Conservation (phyloP, 2,888 invertebrate species). For the Blastobasis lacticolella region DNA sequence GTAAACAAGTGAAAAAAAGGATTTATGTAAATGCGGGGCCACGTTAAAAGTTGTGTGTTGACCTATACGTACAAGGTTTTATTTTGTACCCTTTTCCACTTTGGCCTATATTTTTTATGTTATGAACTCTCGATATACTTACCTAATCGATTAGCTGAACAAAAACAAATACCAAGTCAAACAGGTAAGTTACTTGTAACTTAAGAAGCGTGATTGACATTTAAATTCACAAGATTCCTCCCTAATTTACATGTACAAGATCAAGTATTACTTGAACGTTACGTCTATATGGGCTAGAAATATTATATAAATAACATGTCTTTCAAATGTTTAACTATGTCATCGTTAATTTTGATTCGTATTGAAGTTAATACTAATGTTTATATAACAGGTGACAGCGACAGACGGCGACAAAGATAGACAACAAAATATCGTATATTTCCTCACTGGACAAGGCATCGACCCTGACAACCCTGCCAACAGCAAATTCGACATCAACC, state of each 20-base stretch:
- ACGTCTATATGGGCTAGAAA: too few species aligned
- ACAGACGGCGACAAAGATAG: slow-evolving; percentile 97
- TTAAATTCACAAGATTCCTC: too few species aligned
- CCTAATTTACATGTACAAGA: too few species aligned
- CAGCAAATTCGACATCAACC: slow-evolving; percentile 97
- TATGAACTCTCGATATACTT: slow-evolving; percentile 3
- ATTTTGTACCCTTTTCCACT: neutral
- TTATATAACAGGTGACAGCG: slow-evolving; percentile 86
- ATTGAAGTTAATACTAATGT: slow-evolving; percentile 2
- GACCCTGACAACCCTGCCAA: slow-evolving; percentile 96
- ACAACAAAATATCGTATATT: slow-evolving; percentile 95
- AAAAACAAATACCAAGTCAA: slow-evolving; percentile 30
- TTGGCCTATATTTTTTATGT: neutral
- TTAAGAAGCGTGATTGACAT: too few species aligned
- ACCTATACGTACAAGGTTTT: too few species aligned
- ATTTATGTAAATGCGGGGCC: too few species aligned
- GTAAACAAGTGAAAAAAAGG: too few species aligned
- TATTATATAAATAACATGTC: too few species aligned
- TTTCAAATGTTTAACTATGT: too few species aligned
- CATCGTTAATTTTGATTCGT: neutral
- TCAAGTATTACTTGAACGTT: too few species aligned
- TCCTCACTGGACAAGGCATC: slow-evolving; percentile 95
- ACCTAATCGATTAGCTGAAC: slow-evolving; percentile 22
- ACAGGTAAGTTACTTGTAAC: too few species aligned
- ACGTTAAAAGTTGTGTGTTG: too few species aligned